Evolutionary conservation across 1,140 invertebrate genomes (phyloP).

Genomic region (Drosophila azteca): DNA sequence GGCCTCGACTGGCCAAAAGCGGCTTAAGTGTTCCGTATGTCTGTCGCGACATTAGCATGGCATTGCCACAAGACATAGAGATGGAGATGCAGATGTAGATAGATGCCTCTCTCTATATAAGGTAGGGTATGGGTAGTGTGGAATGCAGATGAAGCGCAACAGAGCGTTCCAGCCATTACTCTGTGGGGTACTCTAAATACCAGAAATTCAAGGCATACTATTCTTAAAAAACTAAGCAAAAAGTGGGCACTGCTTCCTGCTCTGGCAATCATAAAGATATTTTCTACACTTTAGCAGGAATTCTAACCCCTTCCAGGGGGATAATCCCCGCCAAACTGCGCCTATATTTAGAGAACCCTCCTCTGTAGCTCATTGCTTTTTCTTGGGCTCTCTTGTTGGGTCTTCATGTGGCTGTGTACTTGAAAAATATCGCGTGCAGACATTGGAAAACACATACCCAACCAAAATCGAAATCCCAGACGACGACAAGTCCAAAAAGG

Average conservation of each 20-base stretch:
- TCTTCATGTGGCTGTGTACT: slow-evolving; percentile 19
- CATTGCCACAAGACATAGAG: not conserved
- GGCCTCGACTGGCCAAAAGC: slow-evolving; percentile 17
- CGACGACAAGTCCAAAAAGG: slow-evolving; percentile 28
- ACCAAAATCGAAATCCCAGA: slow-evolving; percentile 71
- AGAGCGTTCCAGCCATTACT: no score
- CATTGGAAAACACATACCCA: slow-evolving; percentile 51
- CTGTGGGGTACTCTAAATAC: not conserved
- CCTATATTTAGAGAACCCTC: slow-evolving; percentile 11
- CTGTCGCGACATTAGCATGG: slow-evolving; percentile 13
- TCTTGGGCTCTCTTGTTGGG: slow-evolving; percentile 19
- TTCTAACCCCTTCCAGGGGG: not conserved
- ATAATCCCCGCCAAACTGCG: slow-evolving; percentile 36
- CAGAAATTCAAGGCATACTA: not conserved
- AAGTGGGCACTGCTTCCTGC: no score
- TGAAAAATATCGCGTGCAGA: slow-evolving; percentile 71
- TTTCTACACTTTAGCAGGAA: not conserved
- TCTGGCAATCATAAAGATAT: slow-evolving; percentile 3
- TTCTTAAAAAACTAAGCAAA: no score
- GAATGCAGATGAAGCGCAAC: not conserved
- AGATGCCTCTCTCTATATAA: no score
- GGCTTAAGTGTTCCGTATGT: slow-evolving; percentile 40
- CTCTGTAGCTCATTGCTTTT: slow-evolving; percentile 16
- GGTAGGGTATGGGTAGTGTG: not conserved
- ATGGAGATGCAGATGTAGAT: not conserved